phyloP scores from a whole-genome alignment of 2,888 invertebrate genomes.

The Sphaerophoria taeniata region DNA sequence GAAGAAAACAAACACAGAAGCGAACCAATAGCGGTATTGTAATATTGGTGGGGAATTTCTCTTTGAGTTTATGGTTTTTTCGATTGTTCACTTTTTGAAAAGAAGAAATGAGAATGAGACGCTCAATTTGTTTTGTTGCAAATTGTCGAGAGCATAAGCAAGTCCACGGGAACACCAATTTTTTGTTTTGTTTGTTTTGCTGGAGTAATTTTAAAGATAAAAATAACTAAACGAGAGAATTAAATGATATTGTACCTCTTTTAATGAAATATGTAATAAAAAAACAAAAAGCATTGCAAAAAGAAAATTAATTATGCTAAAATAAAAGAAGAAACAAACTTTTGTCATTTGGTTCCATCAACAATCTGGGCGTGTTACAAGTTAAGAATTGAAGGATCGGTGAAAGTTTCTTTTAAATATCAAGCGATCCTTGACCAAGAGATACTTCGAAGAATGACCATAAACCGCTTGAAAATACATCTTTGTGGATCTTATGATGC shows the following conservation, averaged over 20 bases:
- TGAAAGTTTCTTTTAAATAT: not conserved
- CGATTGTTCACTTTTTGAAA: not conserved
- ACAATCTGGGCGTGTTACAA: not conserved
- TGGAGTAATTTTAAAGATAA: slow-evolving; percentile 37
- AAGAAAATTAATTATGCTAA: slow-evolving; percentile 43
- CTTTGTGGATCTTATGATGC: too few species aligned
- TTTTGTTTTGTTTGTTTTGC: slow-evolving; percentile 28
- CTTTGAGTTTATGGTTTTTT: slow-evolving; percentile 19
- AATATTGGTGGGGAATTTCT: slow-evolving; percentile 32
- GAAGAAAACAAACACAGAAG: slow-evolving; percentile 1
- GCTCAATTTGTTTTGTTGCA: slow-evolving; percentile 52
- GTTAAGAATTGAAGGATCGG: not conserved
- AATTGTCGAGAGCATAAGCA: not conserved
- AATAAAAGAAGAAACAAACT: slow-evolving; percentile 16
- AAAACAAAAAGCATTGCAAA: not conserved
- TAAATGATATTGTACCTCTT: slow-evolving; percentile 63
- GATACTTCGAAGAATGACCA: too few species aligned
- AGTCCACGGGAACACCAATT: slow-evolving; percentile 37
- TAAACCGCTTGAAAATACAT: too few species aligned
- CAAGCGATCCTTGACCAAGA: too few species aligned
- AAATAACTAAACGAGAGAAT: slow-evolving; percentile 32
- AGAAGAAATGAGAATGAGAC: slow-evolving; percentile 9
- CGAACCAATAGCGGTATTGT: slow-evolving; percentile 6
- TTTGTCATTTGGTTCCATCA: not conserved
- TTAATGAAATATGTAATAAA: slow-evolving; percentile 47